Evolutionary conservation across 2,888 invertebrate genomes (phyloP).

Genomic region (Torymus aiolomorphi): DNA sequence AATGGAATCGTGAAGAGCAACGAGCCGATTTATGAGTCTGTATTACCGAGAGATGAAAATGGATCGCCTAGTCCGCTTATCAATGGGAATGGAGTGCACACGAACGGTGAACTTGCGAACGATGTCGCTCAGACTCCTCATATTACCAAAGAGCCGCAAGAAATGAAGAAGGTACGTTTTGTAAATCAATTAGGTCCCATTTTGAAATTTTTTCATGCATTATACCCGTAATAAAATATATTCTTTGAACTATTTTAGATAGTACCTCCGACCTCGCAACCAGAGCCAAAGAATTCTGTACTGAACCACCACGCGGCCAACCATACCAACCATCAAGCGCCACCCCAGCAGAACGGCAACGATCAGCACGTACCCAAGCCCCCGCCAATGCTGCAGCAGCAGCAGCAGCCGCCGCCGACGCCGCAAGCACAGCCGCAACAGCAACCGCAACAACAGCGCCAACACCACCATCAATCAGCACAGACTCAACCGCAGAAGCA

Average conservation of each 20-base stretch:
- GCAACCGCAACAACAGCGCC: conserved; percentile 62
- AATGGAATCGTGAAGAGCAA: neutral
- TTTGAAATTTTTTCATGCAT: neutral
- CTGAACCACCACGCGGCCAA: conserved; percentile 14
- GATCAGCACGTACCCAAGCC: conserved; percentile 59
- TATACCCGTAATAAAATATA: neutral
- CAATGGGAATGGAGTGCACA: conserved; percentile 28
- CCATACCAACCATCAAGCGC: conserved; percentile 52
- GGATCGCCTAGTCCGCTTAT: conserved; percentile 64
- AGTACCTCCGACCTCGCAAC: neutral
- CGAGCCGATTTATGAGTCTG: conserved; percentile 91
- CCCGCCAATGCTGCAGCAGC: conserved; percentile 43
- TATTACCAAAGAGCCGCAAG: conserved; percentile 37
- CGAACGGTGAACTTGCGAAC: conserved; percentile 3
- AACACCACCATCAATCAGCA: conserved; percentile 52
- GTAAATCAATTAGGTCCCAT: neutral
- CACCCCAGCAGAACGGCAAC: conserved; percentile 68
- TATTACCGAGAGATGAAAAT: conserved; percentile 83
- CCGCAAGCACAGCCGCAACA: conserved; percentile 62
- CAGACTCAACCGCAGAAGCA: conserved; percentile 61
- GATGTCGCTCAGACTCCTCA: conserved; percentile 15
- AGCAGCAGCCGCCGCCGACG: conserved; percentile 63
- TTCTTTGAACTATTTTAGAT: conserved; percentile 19
- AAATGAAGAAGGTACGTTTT: conserved; percentile 43
- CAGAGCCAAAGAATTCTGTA: conserved; percentile 17